Base-by-base conservation (phyloP, 1,140 invertebrate species). In the Panagrolaimus sp. region DNA sequence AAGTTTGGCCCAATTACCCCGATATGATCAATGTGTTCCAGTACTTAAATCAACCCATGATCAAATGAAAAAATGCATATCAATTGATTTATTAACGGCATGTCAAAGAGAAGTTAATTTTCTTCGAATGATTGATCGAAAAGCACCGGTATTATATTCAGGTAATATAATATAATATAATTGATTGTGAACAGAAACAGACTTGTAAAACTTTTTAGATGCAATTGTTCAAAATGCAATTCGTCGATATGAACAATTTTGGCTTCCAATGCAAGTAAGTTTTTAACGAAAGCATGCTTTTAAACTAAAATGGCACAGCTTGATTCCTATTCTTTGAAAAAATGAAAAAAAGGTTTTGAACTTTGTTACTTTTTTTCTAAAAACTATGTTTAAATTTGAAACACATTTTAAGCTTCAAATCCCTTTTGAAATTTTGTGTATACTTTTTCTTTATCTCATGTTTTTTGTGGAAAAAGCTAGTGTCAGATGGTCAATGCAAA, bases 231-330 rank as follows among this genome's bases (percentile, higher is more conserved):
- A 76, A 12, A 78, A 84, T 48, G 84, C 85, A 10, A 78, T 86
- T 45, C 76, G 84, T 32, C 72, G 86, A 68, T 86, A 86, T 78
- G 85, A 86, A 74, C 77, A 71, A 67, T 82, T 79, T 45, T 87
- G 86, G 85, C 69, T 87, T 6, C 85, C 86, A 12, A 78, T 83
- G 68, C 81, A 83, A 68, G 77, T 82, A 48, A 52, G 64, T 26
- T 10, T 21, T 46, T 55, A 38, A 9, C 14, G 8, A 12, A 68
- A 46, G 26, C n/a, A 58, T 9, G 14, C 12, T 38, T 38, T 38
- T 2, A 38, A n/a, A n/a, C n/a, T 4, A 38, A 38, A 38, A 38
- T 38, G 32, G 32, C 32, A 38, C 32, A 38, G 32, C 32, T 38
- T 38, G 32, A 38, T 4, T 4, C 7, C 7, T 38, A 38, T 4